phyloP scores from a whole-genome alignment of 1,140 invertebrate genomes.

The Platyscapa corneri region DNA sequence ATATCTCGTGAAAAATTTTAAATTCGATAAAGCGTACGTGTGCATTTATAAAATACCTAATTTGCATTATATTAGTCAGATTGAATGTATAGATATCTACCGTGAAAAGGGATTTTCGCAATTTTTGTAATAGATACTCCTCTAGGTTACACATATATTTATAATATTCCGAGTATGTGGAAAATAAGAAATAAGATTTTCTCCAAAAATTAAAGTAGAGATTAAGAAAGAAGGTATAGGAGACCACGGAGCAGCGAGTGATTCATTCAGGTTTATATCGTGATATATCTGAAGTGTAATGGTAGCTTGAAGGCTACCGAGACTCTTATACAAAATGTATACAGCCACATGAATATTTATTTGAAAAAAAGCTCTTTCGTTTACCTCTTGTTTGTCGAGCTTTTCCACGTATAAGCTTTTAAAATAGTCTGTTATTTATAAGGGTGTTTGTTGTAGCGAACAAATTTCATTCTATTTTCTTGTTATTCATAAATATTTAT shows the following conservation, averaged over 20 bases:
- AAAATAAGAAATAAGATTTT: no score
- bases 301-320: neutral
- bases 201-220: neutral
- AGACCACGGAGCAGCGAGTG: neutral
- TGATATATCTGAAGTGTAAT: neutral
- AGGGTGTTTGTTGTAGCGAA: neutral
- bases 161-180: no score
- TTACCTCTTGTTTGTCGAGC: neutral
- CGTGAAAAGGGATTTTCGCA: no score
- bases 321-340: neutral
- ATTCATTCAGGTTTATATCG: neutral
- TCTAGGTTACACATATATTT: no score
- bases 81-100: no score
- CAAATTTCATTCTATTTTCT: neutral
- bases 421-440: conserved; percentile 36
- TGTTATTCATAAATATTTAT: neutral
- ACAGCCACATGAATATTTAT: neutral
- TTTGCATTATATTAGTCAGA: no score
- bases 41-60: no score
- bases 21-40: no score
- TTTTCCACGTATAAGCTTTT: neutral
- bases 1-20: no score
- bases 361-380: neutral
- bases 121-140: no score
- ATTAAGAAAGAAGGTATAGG: neutral